Evolutionary conservation across 2,888 invertebrate species (phyloP), one percentile per base, ranked within the genome.

Genomic region (Phalera bucephala): DNA sequence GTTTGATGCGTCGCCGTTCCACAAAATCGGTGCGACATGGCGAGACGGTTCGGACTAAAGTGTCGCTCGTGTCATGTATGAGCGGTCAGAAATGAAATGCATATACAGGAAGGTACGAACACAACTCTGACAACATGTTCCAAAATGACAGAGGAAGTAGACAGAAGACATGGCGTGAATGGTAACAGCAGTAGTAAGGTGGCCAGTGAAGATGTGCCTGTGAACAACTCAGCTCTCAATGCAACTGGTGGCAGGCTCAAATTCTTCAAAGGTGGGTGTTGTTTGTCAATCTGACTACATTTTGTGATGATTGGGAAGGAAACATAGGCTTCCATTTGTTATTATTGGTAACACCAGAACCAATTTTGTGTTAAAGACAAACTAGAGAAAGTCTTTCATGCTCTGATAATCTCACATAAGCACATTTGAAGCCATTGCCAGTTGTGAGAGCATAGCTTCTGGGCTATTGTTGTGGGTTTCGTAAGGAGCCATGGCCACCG

Each of bases 171-270:
- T 91, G 93, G 93, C 90, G 92, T 93, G 83, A 93, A 93, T 91
- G 93, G 92, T 84, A 93, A 91, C 90, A 91, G 91, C 90, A 91
- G 92, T 80, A 90, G 91, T 73, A 91, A 88, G 79, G 81, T 80
- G 75, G 80, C 79, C 45, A 80, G 63, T 68, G 90, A 89, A 50
- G 90, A 91, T 72, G 75, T 74, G 69, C 78, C 83, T 63, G 90
- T 88, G 72, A 79, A 73, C 59, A 80, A 68, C 65, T 71, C 88
- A 53, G 65, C 83, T 61, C 70, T 81, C 69, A 66, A 77, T 65
- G 71, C 89, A 50, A 91, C 93, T 74, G 95, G 95, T 62, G 95
- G 95, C 71, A 91, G 95, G 65, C 92, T 95, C 59, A 95, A 95
- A 79, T 95, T 95, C 85, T 95, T 94, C 79, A 95, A 95, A 92